Evolutionary conservation across 2,113 vertebrate genomes (phyloP), one percentile per base, ranked within the genome.

Genomic region (Archocentrus centrarchus): DNA sequence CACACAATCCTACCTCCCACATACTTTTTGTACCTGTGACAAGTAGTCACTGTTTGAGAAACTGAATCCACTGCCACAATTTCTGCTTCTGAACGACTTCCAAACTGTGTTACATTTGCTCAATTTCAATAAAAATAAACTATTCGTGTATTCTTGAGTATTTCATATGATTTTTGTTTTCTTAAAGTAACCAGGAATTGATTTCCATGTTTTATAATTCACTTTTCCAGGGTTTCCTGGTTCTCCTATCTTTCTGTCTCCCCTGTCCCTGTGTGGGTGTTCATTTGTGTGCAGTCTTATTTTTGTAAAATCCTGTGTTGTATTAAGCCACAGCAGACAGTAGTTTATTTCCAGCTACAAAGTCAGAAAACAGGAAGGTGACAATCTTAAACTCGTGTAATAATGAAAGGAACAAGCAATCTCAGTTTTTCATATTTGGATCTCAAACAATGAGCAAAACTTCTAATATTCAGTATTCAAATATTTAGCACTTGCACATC

Each of bases 21-120:
- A 78, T 75, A 82, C 50, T 88, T 79, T 80, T 84, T 86, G 77
- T 86, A 77, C 82, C 79, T 76, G 75, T 79, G 82, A 91, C 83
- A 84, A 76, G 37, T 75, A 84, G 70, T 61, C 84, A 75, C 32
- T 2, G 27, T 66, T 79, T 5, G 59, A 79, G 44, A 81, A 90
- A 86, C 77, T 1, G 10, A 78, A 86, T 89, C 47, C 18, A 53
- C 15, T 55, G 61, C 24, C 39, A 78, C 47, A 76, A 30, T 50
- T 81, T 89, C 22, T 50, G 30, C 64, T 88, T 82, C 41, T 82
- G 9, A 83, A 27, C 17, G 61, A 39, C n/a, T 11, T 55, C 2
- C 55, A 68, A 83, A 86, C 18, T 24, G 35, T 24, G 35, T 24
- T 11, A 55, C 82, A 73, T 83, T 53, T 80, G 6, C 18, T 83